Evolutionary conservation across 1,140 invertebrate species (phyloP).

Genomic region (Panonychus citri): DNA sequence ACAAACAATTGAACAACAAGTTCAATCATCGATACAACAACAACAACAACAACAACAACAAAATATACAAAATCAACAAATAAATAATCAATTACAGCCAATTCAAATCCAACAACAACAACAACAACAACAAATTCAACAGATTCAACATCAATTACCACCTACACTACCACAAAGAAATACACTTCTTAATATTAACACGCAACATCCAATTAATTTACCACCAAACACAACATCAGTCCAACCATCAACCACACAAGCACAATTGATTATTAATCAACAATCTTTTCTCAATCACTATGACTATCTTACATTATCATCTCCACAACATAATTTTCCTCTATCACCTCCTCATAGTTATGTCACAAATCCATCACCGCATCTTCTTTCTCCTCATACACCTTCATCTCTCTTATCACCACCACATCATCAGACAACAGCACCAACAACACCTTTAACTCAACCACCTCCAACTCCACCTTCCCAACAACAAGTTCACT

Average conservation of each 20-base stretch:
- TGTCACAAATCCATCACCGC: background rate
- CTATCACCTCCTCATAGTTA: background rate
- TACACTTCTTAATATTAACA: too few relatives aligned
- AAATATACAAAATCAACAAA: background rate
- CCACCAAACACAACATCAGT: background rate
- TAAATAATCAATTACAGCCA: background rate
- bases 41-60: constrained; percentile 8
- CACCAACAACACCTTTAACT: background rate
- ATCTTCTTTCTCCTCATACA: background rate
- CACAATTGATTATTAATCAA: background rate
- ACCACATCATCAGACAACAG: background rate
- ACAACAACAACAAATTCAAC: background rate
- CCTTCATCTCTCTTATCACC: background rate
- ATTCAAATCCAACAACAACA: background rate
- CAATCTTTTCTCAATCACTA: background rate
- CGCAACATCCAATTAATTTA: too few relatives aligned
- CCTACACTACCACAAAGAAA: background rate
- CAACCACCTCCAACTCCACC: background rate
- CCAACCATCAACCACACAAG: background rate
- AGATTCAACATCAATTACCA: background rate
- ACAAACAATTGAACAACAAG: background rate
- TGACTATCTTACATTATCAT: background rate
- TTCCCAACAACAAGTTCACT: background rate
- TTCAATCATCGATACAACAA: background rate
- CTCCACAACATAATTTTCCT: background rate